phyloP scores from a whole-genome alignment of 2,113 vertebrate species.

The Ochotona curzoniae region DNA sequence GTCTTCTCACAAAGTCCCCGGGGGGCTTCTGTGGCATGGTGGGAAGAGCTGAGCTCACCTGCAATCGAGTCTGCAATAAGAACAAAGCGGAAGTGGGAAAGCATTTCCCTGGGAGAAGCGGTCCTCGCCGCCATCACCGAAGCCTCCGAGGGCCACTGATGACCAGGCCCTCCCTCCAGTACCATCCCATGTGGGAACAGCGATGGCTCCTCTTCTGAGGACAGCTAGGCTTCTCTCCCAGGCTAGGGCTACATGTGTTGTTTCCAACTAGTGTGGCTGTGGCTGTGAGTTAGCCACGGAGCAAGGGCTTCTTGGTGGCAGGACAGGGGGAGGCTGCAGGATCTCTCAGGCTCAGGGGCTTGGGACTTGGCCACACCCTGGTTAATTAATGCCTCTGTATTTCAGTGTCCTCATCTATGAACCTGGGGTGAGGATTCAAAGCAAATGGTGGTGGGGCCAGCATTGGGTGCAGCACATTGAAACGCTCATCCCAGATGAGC shows the following conservation, averaged over 20 bases:
- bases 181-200: too few relatives aligned
- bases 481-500: too few relatives aligned
- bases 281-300: not conserved
- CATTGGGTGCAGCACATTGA: too few relatives aligned
- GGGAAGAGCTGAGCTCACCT: slow-evolving; percentile 47
- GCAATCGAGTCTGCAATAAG: not conserved
- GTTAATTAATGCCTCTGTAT: not conserved
- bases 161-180: too few relatives aligned
- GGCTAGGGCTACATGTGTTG: too few relatives aligned
- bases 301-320: not conserved
- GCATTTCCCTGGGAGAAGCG: not conserved
- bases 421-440: not conserved
- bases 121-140: not conserved
- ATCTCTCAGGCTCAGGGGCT: not conserved
- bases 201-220: not conserved
- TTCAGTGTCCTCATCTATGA: not conserved
- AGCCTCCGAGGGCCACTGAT: rapidly evolving
- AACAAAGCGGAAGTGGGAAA: not conserved
- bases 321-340: not conserved
- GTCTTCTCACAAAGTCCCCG: not conserved
- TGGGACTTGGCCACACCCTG: not conserved
- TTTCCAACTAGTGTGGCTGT: too few relatives aligned
- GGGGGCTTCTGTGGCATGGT: rapidly evolving
- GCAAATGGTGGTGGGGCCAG: not conserved
- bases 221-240: not conserved